Base-by-base conservation (phyloP, 2,888 invertebrate species). In the Plutella xylostella region DNA sequence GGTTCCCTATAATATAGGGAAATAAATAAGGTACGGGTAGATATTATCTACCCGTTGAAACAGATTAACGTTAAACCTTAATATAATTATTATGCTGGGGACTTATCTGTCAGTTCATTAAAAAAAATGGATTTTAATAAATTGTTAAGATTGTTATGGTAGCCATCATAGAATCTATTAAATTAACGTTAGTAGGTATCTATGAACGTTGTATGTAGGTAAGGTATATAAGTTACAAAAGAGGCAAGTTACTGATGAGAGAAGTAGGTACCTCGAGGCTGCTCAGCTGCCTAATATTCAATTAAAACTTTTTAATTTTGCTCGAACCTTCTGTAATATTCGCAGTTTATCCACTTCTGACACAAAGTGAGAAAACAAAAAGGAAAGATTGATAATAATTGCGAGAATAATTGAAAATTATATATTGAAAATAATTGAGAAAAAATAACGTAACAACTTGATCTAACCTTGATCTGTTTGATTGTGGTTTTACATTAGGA, bases 241-340 rank as follows among this genome's bases (percentile, higher is more conserved):
- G 57, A 57, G 56, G 48, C 51, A 55, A 54, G 57, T 57, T 60
- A 50, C 55, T 45, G 56, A 58, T 53, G 60, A 60, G 59, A 51
- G 56, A 62, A 66, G 62, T 65, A 54, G 63, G 65, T 67, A 65
- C 60, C 56, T 52, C 34, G n/a, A 56, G 63, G 63, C 59, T 62
- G 68, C 65, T 70, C 68, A 66, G 62, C 65, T 65, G 71, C 66
- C 70, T 76, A 75, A 74, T 76, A 76, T 75, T 75, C 72, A 77
- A 77, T 78, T 76, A 76, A 74, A 78, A 77, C 64, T 77, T 78
- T 73, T 68, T 67, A 74, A 72, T 76, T 74, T 75, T 61, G 55
- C 55, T 51, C 55, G 61, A 64, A 64, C 63, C 65, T 63, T 61
- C 59, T 55, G 68, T 66, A 65, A 72, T 72, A 74, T 72, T 73